Base-by-base conservation (phyloP, 2,113 vertebrate genomes). In the Hyperopisus bebe region DNA sequence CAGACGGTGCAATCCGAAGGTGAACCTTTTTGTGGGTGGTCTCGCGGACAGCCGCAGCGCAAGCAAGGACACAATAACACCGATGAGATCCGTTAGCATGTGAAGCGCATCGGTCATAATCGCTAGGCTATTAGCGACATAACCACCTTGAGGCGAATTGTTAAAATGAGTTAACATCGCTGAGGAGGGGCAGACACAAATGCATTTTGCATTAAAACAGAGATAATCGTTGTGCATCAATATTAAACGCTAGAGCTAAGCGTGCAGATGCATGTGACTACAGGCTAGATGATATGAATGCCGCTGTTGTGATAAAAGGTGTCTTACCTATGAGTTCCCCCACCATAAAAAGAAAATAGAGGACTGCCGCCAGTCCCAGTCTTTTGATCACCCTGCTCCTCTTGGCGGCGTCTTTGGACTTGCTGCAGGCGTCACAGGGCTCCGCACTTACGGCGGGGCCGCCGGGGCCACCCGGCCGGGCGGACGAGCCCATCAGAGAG, bases 61-160 rank as follows among this genome's bases (percentile, higher is more conserved):
- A 24, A 99, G 95, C 90, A 99, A 94, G 10, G 98, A 99, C 91
- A 99, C 95, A 92, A 98, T 92, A 93, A 99, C 99, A 86, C 98
- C 98, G 7, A 98, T 96, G 89, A 99, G 97, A 90, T 99, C 98
- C 13, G 98, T 97, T 82, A 99, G 92, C 96, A 99, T 98, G 93
- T 99, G 98, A 92, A 99, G 95, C 0, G 98, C 98, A 90, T 99
- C 98, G 1, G 98, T 99, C 98, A 99, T 99, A 89, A 99, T 97
- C 89, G 98, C 98, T 89, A 99, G 93, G 93, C 98, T 99, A 94
- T 99, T 99, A 82, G 98, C 97, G 87, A 99, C 86, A 90, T 98
- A 99, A 90, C 98, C 98, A 95, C 98, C 98, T 97, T 50, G 92
- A 93, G 91, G n/a, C 90, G 88, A 93, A 89, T 90, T 96, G 91